A percentile compares a stretch with the other conserved stretches of the same genome.
Evolutionary conservation across 23 tunicate genomes (phyloP).

Genomic region (Botrylloides violaceus): DNA sequence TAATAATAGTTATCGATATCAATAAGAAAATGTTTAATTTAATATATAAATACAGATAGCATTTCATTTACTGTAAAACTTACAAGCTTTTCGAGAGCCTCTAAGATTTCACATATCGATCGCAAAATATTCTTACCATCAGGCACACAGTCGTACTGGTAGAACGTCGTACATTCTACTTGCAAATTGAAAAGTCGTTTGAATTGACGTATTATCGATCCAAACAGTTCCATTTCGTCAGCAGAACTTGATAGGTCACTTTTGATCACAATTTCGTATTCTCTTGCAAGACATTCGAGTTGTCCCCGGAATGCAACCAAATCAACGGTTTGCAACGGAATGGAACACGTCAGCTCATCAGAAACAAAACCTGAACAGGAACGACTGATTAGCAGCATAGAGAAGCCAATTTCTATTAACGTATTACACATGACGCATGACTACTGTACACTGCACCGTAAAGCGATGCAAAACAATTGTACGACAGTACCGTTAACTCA

Average conservation of each 20-base stretch:
- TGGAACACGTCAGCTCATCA: slow-evolving; percentile 56
- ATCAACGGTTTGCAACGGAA: slow-evolving; percentile 58
- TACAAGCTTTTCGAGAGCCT: background rate
- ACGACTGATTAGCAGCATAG: background rate
- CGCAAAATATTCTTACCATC: slow-evolving; percentile 52
- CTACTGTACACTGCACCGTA: too few species aligned
- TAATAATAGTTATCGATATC: background rate
- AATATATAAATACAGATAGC: background rate
- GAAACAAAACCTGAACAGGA: slow-evolving; percentile 60
- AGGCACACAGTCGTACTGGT: slow-evolving; percentile 67
- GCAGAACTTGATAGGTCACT: slow-evolving; percentile 58
- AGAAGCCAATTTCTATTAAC: too few species aligned
- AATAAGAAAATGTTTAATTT: background rate
- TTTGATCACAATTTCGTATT: slow-evolving; percentile 58
- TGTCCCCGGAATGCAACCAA: slow-evolving; percentile 47
- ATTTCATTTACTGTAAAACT: background rate
- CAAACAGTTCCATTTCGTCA: slow-evolving; percentile 95
- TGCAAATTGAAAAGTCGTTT: slow-evolving; percentile 57
- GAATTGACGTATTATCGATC: slow-evolving; percentile 71
- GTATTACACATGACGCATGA: too few species aligned
- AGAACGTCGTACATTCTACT: slow-evolving; percentile 49
- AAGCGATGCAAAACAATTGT: background rate
- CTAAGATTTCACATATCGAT: too few species aligned
- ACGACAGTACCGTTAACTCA: too few species aligned
- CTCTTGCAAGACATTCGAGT: slow-evolving; percentile 48